Conservation (phyloP, 2,113 vertebrate species). For the Microcebus tavaratra region DNA sequence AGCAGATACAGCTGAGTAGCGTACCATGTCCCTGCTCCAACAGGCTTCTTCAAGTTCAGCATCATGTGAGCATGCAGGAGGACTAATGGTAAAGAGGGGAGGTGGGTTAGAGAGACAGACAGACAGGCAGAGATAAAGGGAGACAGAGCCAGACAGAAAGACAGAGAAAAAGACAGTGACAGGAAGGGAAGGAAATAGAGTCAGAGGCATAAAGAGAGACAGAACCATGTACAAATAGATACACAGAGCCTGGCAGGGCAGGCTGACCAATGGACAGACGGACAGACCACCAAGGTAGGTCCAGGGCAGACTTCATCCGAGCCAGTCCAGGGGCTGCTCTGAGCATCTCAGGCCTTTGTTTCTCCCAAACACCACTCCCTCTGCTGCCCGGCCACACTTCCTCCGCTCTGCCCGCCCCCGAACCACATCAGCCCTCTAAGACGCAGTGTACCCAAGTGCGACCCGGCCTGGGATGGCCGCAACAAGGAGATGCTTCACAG, state of each 20-base stretch:
- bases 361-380: neutral
- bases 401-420: too few relatives aligned
- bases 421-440: neutral
- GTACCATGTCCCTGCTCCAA: neutral
- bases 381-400: neutral
- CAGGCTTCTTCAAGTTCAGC: neutral
- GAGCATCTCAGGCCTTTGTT: neutral
- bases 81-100: neutral
- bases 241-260: neutral
- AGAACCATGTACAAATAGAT: neutral
- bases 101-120: neutral
- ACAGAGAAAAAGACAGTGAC: neutral
- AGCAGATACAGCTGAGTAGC: neutral
- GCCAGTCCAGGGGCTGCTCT: neutral
- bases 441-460: too few relatives aligned
- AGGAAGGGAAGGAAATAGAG: neutral
- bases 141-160: neutral
- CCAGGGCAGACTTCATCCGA: neutral
- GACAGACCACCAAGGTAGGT: too few relatives aligned
- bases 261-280: too few relatives aligned
- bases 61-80: neutral
- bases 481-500: neutral
- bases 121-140: neutral
- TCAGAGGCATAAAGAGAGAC: neutral
- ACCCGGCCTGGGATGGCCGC: neutral